phyloP scores from a whole-genome alignment of 2,113 vertebrate species.

The Brachyistius frenatus region DNA sequence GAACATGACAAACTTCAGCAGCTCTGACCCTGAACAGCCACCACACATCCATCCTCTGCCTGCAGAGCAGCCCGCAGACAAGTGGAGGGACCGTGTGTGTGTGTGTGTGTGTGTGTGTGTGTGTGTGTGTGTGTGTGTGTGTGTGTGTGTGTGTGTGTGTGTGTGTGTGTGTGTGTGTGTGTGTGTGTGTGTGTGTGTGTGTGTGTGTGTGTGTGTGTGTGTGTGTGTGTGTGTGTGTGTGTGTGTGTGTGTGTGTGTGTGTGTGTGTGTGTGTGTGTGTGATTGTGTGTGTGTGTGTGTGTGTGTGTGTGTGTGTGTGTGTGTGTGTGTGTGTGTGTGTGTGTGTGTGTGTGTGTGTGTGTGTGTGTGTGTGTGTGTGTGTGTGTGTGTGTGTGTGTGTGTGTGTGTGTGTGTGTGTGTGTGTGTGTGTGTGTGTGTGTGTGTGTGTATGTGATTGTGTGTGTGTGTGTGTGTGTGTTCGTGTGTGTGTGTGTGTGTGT shows the following conservation, averaged over 20 bases:
- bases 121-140: not conserved
- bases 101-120: not conserved
- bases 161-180: conserved; percentile 27
- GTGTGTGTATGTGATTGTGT: not conserved
- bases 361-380: too few species aligned
- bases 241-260: too few species aligned
- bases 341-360: too few species aligned
- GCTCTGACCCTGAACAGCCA: conserved; percentile 46
- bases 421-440: too few species aligned
- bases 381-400: too few species aligned
- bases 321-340: too few species aligned
- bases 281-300: too few species aligned
- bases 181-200: conserved; percentile 22
- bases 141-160: not conserved
- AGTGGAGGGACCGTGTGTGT: not conserved
- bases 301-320: too few species aligned
- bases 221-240: too few species aligned
- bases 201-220: conserved; percentile 24
- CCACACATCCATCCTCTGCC: conserved; percentile 19
- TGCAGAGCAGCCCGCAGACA: conserved; percentile 33
- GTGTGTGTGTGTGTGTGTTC: conserved; percentile 23
- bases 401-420: too few species aligned
- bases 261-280: too few species aligned
- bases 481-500: conserved; percentile 28
- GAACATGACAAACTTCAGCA: conserved; percentile 29